Conservation (phyloP, 2,888 invertebrate species). For the Eumerus sabulonum region DNA sequence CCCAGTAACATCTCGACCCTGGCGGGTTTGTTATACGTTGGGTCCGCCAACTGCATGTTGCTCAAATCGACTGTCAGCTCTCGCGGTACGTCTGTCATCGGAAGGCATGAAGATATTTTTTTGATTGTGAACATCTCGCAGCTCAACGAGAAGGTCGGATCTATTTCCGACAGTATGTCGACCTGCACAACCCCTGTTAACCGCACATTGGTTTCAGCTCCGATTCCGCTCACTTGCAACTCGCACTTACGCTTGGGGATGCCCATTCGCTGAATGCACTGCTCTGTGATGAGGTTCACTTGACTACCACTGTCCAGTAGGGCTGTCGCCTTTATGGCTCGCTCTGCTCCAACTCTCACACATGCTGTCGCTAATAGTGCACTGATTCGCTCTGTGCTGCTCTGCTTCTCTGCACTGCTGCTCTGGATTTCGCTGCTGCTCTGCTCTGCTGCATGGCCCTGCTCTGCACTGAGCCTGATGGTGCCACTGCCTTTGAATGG, state of each 20-base stretch:
- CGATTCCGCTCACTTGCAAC: constrained; percentile 14
- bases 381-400: too few species aligned
- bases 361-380: constrained; percentile 25
- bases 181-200: neutral
- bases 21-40: constrained; percentile 10
- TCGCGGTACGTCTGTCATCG: neutral
- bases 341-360: constrained; percentile 11
- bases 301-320: constrained; percentile 28
- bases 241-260: constrained; percentile 11
- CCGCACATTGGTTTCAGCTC: constrained; percentile 1
- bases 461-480: too few species aligned
- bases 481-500: too few species aligned
- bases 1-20: constrained; percentile 20
- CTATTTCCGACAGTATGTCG: constrained; percentile 1
- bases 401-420: neutral
- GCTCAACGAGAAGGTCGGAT: constrained; percentile 2
- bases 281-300: constrained; percentile 19
- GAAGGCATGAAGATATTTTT: constrained; percentile 16
- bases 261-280: constrained; percentile 24
- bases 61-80: neutral
- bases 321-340: constrained; percentile 2
- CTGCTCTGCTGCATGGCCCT: neutral
- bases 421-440: too few species aligned
- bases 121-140: constrained; percentile 13
- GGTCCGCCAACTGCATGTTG: constrained; percentile 15